Evolutionary conservation across 2,888 invertebrate genomes (phyloP), one percentile per base, ranked within the genome.

Genomic region (Hololepta plana): DNA sequence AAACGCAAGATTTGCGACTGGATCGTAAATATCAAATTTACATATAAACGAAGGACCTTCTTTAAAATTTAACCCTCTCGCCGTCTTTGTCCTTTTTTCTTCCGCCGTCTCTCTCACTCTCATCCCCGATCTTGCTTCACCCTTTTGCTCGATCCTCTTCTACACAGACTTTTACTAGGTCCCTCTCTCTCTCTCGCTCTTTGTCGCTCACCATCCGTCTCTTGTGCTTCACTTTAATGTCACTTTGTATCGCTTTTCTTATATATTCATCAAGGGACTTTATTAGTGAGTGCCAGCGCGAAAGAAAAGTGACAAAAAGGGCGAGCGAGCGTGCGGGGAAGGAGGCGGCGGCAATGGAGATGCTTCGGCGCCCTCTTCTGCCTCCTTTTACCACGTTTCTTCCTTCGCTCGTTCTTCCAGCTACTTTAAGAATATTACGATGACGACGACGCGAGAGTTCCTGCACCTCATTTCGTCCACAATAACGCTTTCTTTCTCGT

Each of bases 251-350:
- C 49, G 47, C 44, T 43, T 51, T 51, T 49, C 51, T 51, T 49
- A 47, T 49, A 49, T 49, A 50, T 50, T 50, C 49, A 49, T 50
- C 49, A 50, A 49, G 49, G 48, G 49, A 47, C 51, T 49, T 47
- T 48, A 49, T 48, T 49, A 49, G 46, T 43, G 41, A 39, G 36
- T 40, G 39, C 40, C 38, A n/a, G 39, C 31, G 17, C 20, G 28
- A 27, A 24, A 28, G 33, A 37, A 32, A 29, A 8, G 5, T 21
- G 5, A 5, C 21, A 9, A 21, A 6, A 9, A 5, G 5, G 9
- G 10, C n/a, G 22, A 20, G 27, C 8, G 14, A 21, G 27, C n/a
- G n/a, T n/a, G n/a, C n/a, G n/a, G n/a, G n/a, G n/a, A n/a, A 14
- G 16, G 7, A 8, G 14, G 12, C 14, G 12, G 11, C 6, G 17